Base-by-base conservation (phyloP, 2,888 invertebrate species). In the Sympetrum striolatum region DNA sequence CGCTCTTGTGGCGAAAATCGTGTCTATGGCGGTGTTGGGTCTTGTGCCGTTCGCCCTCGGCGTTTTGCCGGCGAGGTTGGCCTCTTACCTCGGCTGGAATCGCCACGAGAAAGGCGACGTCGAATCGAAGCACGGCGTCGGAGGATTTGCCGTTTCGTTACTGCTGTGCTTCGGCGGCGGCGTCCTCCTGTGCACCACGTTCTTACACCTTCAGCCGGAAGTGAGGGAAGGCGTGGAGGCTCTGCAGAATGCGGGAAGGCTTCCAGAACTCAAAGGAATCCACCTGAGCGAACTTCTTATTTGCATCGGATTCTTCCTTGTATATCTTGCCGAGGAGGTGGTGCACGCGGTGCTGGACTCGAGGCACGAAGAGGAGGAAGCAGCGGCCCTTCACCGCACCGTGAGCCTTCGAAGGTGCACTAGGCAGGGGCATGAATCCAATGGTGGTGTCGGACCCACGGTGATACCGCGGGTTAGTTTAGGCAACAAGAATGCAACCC, bases 321-420 rank as follows among this genome's bases (percentile, higher is more conserved):
- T 97, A 96, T 97, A 96, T 93, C 94, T 97, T 14, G 96, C 97
- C n/a, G 98, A 98, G 92, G 97, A 98, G 93, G 92, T 96, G 86
- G 96, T 97, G 2, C 97, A 97, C 92, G 93, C 95, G 86, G 96
- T 96, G 93, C 94, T 97, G 90, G 95, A 95, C 92, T 93, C 91
- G 58, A 93, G 94, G 8, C 93, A 96, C 80, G 95, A 95, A 92
- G 94, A 93, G 91, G 93, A 92, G 90, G 92, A 93, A 80, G 92
- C 92, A 22, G 90, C 92, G 1, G 91, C 92, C 0, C 91, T 94
- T 10, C 92, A 93, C 64, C 92, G 93, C 82, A 93, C 93, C 35
- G 91, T 94, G 10, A 93, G 93, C 10, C 92, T 94, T 60, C 92
- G 93, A 18, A 91, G 91, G 81, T 92, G 92, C 92, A 94, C 94